These are phyloP conservation scores for Lagopus muta DNA, from an alignment of 2,113 vertebrate species.

Conservation along the genomic window DNA sequence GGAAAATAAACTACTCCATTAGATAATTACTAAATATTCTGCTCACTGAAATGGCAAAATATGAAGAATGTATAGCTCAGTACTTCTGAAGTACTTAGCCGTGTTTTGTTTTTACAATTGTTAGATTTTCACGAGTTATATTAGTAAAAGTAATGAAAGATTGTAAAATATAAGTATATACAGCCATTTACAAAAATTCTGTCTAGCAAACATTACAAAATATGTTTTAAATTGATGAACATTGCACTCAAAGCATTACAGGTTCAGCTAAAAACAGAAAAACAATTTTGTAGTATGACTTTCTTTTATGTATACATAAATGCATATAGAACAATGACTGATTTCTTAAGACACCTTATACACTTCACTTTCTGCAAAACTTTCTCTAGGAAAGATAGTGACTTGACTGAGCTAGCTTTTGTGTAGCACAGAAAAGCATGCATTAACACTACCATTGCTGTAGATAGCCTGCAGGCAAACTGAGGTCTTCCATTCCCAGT, in stretches of 20 bases:
- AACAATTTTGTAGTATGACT: background rate
- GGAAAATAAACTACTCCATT: background rate
- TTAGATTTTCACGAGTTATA: background rate
- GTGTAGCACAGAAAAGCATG: constrained; percentile 67
- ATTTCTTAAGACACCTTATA: background rate
- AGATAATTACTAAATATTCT: background rate
- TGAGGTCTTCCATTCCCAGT: constrained; percentile 85
- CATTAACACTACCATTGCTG: constrained; percentile 71
- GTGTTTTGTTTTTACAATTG: background rate
- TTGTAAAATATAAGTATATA: background rate
- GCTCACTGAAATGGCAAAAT: background rate
- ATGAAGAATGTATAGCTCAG: background rate
- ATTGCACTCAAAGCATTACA: background rate
- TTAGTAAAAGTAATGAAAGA: background rate
- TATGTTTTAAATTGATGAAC: background rate
- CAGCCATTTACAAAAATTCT: background rate
- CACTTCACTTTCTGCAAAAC: background rate
- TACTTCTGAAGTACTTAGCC: background rate
- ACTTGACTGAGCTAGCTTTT: background rate
- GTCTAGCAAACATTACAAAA: background rate
- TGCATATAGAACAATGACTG: background rate
- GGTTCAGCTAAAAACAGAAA: background rate
- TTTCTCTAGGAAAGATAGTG: background rate
- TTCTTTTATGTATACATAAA: background rate
- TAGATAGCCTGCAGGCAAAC: constrained; percentile 75